phyloP scores from a whole-genome alignment of 2,113 vertebrate genomes.

The Brachypteracias leptosomus region DNA sequence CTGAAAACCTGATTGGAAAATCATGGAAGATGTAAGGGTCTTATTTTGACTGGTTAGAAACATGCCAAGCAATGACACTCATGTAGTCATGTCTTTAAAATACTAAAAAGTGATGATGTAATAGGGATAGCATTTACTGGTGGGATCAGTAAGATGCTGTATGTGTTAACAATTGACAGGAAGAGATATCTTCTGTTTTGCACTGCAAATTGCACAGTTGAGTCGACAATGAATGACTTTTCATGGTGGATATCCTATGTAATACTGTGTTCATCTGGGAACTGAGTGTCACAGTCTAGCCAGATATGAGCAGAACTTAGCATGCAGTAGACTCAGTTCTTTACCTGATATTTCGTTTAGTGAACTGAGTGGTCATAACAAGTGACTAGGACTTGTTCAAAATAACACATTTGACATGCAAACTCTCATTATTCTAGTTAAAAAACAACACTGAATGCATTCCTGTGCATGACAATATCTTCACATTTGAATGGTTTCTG shows the following conservation, averaged over 20 bases:
- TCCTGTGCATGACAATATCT: background rate
- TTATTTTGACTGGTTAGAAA: background rate
- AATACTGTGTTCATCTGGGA: background rate
- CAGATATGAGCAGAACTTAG: background rate
- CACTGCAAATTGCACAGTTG: background rate
- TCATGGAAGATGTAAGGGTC: background rate
- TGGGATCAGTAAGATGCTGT: background rate
- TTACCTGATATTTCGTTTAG: background rate
- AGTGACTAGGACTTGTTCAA: background rate
- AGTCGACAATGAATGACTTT: background rate
- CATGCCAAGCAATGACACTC: background rate
- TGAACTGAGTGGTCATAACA: background rate
- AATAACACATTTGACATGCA: background rate
- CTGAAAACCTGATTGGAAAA: constrained; percentile 60
- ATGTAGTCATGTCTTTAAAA: background rate
- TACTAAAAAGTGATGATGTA: background rate
- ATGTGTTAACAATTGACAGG: background rate
- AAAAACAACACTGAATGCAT: background rate
- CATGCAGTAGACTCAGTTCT: background rate
- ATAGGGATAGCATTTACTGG: background rate
- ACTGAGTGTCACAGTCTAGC: background rate
- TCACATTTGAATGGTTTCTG: constrained; percentile 26
- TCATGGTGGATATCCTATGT: background rate
- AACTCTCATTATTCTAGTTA: background rate
- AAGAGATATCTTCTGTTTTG: background rate